These are phyloP conservation scores for Cladorhizidae sp. DNA, from an alignment of 37 sponge, comb jelly and placozoan species.

Conservation along the genomic window DNA sequence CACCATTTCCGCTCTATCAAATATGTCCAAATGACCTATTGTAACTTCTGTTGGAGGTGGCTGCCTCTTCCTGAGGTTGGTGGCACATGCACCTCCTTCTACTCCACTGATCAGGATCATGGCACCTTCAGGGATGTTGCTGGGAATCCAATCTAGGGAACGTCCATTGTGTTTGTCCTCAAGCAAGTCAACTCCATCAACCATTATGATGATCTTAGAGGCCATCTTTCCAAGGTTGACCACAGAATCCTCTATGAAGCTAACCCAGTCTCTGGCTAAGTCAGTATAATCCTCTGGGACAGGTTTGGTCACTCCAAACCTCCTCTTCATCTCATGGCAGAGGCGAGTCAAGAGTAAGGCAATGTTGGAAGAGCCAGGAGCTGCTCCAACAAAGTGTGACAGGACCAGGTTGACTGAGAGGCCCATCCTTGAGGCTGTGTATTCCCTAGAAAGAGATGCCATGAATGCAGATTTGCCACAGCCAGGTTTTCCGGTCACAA, in stretches of 20 bases:
- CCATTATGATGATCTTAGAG: constrained; percentile 56
- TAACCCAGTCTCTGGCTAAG: constrained; percentile 60
- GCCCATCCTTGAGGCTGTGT: constrained; percentile 4
- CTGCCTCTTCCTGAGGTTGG: constrained; percentile 40
- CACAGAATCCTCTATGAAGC: constrained; percentile 54
- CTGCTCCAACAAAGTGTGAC: constrained; percentile 87
- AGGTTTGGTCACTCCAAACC: constrained; percentile 48
- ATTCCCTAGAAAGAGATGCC: constrained; percentile 76
- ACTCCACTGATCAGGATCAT: constrained; percentile 65
- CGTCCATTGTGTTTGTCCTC: constrained; percentile 80
- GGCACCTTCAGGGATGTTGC: constrained; percentile 51
- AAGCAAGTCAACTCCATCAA: constrained; percentile 90
- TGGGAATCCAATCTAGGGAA: constrained; percentile 88
- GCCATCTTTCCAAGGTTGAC: constrained; percentile 10
- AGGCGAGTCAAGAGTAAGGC: constrained; percentile 68
- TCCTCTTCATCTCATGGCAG: constrained; percentile 76
- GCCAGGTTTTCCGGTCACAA: constrained; percentile 81
- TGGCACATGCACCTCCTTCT: constrained; percentile 48
- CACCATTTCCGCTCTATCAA: constrained; percentile 92
- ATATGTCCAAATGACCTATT: constrained; percentile 79
- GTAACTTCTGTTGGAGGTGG: constrained; percentile 52
- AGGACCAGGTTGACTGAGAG: constrained; percentile 34
- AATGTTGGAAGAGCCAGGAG: constrained; percentile 81
- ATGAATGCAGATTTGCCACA: constrained; percentile 93
- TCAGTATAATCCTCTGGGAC: constrained; percentile 80